phyloP scores from a whole-genome alignment of 2,113 vertebrate species.

The Cygnus atratus region DNA sequence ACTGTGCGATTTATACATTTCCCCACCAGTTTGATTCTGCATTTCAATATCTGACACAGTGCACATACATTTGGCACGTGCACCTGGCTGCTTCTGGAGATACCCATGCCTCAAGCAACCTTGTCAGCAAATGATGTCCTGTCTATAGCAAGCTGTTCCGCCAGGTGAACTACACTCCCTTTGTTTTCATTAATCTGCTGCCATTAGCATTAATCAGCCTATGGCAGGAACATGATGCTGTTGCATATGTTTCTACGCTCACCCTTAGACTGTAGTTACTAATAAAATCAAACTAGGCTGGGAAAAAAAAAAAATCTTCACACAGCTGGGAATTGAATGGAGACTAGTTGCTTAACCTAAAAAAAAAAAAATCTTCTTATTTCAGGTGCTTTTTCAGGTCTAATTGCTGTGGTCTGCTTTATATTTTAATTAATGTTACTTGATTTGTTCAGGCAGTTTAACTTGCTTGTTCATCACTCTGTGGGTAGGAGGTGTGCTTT shows the following conservation, averaged over 20 bases:
- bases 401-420: not conserved
- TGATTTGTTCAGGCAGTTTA: not conserved
- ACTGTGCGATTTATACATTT: not conserved
- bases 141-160: not conserved
- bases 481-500: not conserved
- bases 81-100: not conserved
- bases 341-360: not conserved
- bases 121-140: not conserved
- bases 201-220: not conserved
- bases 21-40: not conserved
- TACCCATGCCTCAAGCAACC: not conserved
- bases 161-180: not conserved
- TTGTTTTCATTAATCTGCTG: not conserved
- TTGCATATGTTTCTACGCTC: not conserved
- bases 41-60: accelerated
- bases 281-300: not conserved
- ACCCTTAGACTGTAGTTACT: not conserved
- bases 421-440: not conserved
- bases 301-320: not conserved
- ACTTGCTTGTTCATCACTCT: not conserved
- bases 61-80: accelerated
- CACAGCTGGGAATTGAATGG: not conserved
- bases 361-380: not conserved
- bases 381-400: not conserved
- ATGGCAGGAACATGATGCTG: not conserved